Base-by-base conservation (phyloP, 2,113 vertebrate species). In the Barbus barbus region DNA sequence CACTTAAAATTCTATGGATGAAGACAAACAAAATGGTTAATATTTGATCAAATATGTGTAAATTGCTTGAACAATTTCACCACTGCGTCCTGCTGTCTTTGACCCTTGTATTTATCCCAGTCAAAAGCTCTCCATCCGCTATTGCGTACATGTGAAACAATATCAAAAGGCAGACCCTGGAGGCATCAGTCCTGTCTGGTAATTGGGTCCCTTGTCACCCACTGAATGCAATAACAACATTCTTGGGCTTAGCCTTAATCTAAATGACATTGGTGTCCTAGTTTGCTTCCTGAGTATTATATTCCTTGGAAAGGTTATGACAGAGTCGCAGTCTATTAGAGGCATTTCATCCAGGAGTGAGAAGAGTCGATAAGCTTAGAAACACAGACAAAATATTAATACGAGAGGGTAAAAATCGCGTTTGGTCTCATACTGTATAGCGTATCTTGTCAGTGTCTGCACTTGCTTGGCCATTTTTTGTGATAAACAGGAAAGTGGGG, bases 221-320 rank as follows among this genome's bases (percentile, higher is more conserved):
- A 36, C 88, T 78, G 92, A 92, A 92, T 91, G 90, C 86, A 86
- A 91, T 92, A 91, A 91, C 90, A 91, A 86, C 88, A 82, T 86
- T 86, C 89, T 89, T 89, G 87, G 90, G 88, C 89, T 90, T 90
- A 28, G 4, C 80, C 79, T 89, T 93, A 90, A 93, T 93, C 91
- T 93, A 92, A 93, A 93, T 93, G 90, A 90, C 90, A 93, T 92
- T 91, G 89, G 90, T 92, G 93, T 89, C 92, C 93, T 91, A 92
- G 88, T 93, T 93, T 85, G 86, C 87, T 78, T 65, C 12, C 67
- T 51, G 78, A 67, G 69, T 82, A 61, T 81, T 69, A 85, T 41
- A 76, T 75, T 81, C 73, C 72, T 65, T 18, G 46, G 56, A 67
- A 77, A 67, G 74, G 84, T 71, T 48, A 26, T 24, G 13, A 16